Evolutionary conservation across 2,888 invertebrate genomes (phyloP).

Genomic region (Choreutis nemorana): DNA sequence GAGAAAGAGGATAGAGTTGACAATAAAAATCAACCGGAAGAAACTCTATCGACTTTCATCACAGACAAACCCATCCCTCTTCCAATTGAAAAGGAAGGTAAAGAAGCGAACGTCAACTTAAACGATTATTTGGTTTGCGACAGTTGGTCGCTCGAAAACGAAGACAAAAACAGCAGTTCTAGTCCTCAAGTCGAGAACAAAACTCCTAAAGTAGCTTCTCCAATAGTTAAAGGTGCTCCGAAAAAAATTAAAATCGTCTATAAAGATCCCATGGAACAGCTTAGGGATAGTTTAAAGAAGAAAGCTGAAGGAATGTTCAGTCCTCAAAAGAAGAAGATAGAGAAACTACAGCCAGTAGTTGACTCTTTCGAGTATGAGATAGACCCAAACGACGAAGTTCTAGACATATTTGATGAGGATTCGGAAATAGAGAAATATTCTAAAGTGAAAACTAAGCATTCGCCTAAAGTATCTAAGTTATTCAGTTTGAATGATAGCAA

Average conservation of each 20-base stretch:
- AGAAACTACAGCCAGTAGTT: constrained; percentile 43
- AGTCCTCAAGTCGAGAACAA: constrained; percentile 33
- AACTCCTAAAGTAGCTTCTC: constrained; percentile 4
- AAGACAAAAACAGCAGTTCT: constrained; percentile 31
- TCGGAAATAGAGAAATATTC: constrained; percentile 24
- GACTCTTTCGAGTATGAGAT: constrained; percentile 53
- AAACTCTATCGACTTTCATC: no score
- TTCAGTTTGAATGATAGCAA: constrained; percentile 24
- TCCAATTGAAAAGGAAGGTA: constrained; percentile 13
- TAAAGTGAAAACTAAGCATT: constrained; percentile 16
- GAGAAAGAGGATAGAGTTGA: constrained; percentile 17
- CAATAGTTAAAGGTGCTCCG: neutral
- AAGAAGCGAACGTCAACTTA: constrained; percentile 44
- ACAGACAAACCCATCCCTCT: constrained; percentile 12
- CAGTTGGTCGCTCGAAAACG: constrained; percentile 57
- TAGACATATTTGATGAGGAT: constrained; percentile 40
- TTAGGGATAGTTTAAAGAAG: constrained; percentile 17
- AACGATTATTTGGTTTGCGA: constrained; percentile 55
- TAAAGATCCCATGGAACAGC: constrained; percentile 20
- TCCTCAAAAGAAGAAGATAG: constrained; percentile 20
- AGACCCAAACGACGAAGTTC: constrained; percentile 37
- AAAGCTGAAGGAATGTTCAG: constrained; percentile 17
- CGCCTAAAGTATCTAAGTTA: constrained; percentile 2
- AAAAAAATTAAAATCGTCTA: no score
- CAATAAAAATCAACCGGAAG: constrained; percentile 12